Evolutionary conservation across 2,888 invertebrate genomes (phyloP).

Genomic region (Penaeus monodon): DNA sequence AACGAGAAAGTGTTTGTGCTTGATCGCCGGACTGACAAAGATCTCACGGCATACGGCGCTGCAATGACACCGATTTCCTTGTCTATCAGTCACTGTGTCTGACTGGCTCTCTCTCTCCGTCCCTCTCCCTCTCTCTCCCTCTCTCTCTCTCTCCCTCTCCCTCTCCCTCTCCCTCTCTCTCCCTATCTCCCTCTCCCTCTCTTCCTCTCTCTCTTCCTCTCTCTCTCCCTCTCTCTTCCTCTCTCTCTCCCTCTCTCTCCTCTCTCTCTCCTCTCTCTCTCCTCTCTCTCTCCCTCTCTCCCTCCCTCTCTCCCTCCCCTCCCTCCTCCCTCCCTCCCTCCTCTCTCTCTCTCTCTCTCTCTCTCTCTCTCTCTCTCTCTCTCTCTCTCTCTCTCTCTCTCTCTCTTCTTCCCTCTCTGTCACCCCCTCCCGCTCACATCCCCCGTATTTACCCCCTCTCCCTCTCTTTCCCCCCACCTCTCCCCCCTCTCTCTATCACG

Average conservation of each 20-base stretch:
- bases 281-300: too few species aligned
- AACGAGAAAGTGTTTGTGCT: too few species aligned
- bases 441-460: background rate
- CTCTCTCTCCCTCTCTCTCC: background rate
- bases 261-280: background rate
- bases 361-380: too few species aligned
- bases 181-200: conserved; percentile 12
- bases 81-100: background rate
- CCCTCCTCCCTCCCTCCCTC: background rate
- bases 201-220: background rate
- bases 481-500: too few species aligned
- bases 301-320: too few species aligned
- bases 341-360: too few species aligned
- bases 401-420: too few species aligned
- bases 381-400: too few species aligned
- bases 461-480: background rate
- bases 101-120: conserved; percentile 1
- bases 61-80: too few species aligned
- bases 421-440: too few species aligned
- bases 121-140: conserved; percentile 15
- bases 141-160: background rate
- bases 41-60: too few species aligned
- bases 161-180: conserved; percentile 4
- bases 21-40: too few species aligned
- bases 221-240: background rate